Evolutionary conservation across 1,140 invertebrate species (phyloP).

Genomic region (Geopemphigus sp.): DNA sequence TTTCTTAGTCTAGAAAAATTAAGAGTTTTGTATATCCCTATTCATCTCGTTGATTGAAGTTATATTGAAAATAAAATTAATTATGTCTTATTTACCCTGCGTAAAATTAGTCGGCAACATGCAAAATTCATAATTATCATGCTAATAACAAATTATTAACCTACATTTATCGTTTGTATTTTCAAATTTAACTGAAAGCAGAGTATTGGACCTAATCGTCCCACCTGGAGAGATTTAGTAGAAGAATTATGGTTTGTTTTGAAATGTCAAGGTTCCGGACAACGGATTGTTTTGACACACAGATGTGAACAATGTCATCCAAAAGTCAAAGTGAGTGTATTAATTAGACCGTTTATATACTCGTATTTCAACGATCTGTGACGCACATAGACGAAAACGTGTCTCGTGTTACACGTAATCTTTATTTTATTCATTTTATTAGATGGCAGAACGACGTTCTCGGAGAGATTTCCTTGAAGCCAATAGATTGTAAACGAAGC

Average conservation of each 20-base stretch:
- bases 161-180: neutral
- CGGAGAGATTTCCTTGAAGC: conserved; percentile 32
- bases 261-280: conserved; percentile 67
- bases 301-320: conserved; percentile 69
- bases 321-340: conserved; percentile 51
- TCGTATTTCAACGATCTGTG: neutral
- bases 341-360: neutral
- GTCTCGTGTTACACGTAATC: neutral
- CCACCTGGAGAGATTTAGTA: conserved; percentile 77
- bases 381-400: neutral
- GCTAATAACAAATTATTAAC: neutral
- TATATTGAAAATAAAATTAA: too few species aligned
- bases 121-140: too few species aligned
- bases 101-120: too few species aligned
- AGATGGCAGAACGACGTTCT: conserved; percentile 22
- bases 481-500: neutral
- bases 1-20: too few species aligned
- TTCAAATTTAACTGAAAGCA: neutral
- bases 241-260: conserved; percentile 77
- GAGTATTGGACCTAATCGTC: conserved; percentile 62
- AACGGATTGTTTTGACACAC: conserved; percentile 63
- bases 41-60: too few species aligned
- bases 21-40: too few species aligned
- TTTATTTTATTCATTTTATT: neutral
- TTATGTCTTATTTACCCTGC: too few species aligned